Evolutionary conservation across 2,888 invertebrate species (phyloP).

Genomic region (Agriopis leucophaearia): DNA sequence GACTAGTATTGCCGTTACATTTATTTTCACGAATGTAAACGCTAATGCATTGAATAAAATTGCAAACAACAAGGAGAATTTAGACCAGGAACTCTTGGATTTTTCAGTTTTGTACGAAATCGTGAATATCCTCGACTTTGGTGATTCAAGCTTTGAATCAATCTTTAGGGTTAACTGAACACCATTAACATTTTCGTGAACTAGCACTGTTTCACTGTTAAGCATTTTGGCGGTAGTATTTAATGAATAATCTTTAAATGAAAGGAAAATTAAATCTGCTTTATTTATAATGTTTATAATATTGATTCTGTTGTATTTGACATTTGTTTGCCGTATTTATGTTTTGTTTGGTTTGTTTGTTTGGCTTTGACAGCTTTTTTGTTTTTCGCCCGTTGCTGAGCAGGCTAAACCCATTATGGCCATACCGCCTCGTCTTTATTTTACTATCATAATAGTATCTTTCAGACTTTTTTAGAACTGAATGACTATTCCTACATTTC

Average conservation of each 20-base stretch:
- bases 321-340: too few relatives aligned
- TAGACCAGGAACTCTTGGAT: conserved; percentile 63
- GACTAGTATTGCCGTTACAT: conserved; percentile 65
- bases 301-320: too few relatives aligned
- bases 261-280: background rate
- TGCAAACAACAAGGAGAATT: conserved; percentile 66
- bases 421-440: too few relatives aligned
- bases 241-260: background rate
- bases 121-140: conserved; percentile 70
- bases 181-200: conserved; percentile 76
- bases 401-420: too few relatives aligned
- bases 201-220: conserved; percentile 50
- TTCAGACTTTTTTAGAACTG: too few relatives aligned
- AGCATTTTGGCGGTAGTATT: conserved; percentile 3
- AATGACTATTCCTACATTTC: too few relatives aligned
- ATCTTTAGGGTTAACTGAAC: conserved; percentile 67
- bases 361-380: too few relatives aligned
- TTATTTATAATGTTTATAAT: too few relatives aligned
- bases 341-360: too few relatives aligned
- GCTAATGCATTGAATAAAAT: conserved; percentile 71
- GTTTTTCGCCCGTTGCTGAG: too few relatives aligned
- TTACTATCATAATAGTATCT: too few relatives aligned
- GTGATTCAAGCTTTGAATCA: conserved; percentile 59
- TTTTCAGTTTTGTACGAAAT: conserved; percentile 70
- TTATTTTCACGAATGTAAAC: conserved; percentile 67